Base-by-base conservation (phyloP, 2,113 vertebrate species). In the Ifrita kowaldi region DNA sequence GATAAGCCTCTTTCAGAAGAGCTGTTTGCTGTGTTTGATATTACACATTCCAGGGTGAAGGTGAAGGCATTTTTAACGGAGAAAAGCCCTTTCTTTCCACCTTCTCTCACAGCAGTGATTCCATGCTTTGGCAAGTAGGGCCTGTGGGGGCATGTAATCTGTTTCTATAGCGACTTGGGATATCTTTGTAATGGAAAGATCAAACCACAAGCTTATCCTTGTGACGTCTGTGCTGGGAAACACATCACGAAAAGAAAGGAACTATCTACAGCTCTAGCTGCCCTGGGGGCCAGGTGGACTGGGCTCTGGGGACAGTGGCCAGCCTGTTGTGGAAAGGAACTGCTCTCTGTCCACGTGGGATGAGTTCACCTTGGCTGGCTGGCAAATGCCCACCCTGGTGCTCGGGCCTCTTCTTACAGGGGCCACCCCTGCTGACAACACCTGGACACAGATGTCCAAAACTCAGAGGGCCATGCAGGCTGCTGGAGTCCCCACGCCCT, bases 321-420 rank as follows among this genome's bases (percentile, higher is more conserved):
- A 16, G 19, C 52, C 53, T 65, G 19, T 81, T 24, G 21, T 18
- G 35, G 37, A 69, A 32, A 49, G 20, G 32, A 49, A 0, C 39
- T 53, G 26, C 23, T 71, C 15, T 84, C 32, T 82, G 35, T 52
- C 30, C 50, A 18, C 17, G 1, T 13, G 37, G 19, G 18, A 28
- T 73, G 27, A 19, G 12, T 18, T 84, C 50, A n/a, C 60, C n/a
- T 65, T 37, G 55, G 13, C 37, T 68, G 50, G 18, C 15, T 89
- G 69, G 64, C 32, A 69, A 63, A 49, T 1, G 0, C 19, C 49
- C 26, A 65, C 24, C 6, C n/a, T 80, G 13, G 11, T 3, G 0
- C 35, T 71, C 1, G 3, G 30, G 22, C 16, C 19, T 53, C 37
- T 71, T 75, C 67, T 80, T 63, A 44, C 27, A 41, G 55, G 44